Evolutionary conservation across 2,113 vertebrate species (phyloP).

Genomic region (Lophotis ruficrista): DNA sequence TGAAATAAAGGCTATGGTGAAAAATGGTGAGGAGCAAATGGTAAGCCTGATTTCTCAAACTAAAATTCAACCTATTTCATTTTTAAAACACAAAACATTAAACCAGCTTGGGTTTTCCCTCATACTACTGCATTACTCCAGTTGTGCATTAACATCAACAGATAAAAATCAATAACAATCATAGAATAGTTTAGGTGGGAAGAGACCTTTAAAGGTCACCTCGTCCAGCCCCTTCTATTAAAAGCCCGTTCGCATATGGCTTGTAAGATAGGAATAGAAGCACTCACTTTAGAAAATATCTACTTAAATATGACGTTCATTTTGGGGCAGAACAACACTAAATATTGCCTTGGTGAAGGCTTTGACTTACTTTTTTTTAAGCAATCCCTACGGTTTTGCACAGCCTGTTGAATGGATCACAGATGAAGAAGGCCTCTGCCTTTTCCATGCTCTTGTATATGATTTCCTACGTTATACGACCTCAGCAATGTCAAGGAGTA

Average conservation of each 20-base stretch:
- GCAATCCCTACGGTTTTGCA: background rate
- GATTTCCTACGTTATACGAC: fast-evolving
- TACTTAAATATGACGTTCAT: background rate
- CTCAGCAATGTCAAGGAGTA: background rate
- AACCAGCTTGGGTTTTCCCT: background rate
- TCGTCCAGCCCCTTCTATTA: too few relatives aligned
- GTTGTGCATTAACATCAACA: background rate
- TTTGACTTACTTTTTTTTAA: background rate
- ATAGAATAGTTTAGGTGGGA: too few relatives aligned
- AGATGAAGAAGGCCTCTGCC: background rate
- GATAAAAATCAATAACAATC: background rate
- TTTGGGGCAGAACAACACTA: background rate
- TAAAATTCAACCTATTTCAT: background rate
- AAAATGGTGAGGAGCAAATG: background rate
- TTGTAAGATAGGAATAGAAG: background rate
- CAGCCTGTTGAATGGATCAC: background rate
- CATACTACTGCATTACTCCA: background rate
- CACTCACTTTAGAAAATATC: fast-evolving
- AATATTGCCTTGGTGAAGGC: background rate
- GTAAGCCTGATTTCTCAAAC: background rate
- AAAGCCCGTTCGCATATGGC: background rate
- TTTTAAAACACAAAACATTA: background rate
- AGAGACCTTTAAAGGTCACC: too few relatives aligned
- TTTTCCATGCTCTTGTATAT: background rate
- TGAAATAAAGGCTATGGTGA: background rate